These are phyloP conservation scores for Aegypius monachus DNA, from an alignment of 2,113 vertebrate genomes.

Conservation along the genomic window DNA sequence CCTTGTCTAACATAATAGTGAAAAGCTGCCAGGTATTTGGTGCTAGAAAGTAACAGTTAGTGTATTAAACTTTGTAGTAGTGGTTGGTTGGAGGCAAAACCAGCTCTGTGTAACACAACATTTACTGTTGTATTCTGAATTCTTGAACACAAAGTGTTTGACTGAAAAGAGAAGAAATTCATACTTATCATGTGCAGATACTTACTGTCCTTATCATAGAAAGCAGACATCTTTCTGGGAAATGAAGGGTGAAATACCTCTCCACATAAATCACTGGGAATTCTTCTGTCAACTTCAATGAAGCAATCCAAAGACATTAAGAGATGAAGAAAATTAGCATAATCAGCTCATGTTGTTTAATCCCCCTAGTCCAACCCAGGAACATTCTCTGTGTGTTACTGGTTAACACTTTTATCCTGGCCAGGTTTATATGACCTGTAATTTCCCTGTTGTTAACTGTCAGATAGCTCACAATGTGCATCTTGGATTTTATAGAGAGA, in stretches of 20 bases:
- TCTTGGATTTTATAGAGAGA: not conserved
- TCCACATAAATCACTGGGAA: not conserved
- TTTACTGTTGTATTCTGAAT: not conserved
- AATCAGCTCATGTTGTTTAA: constrained; percentile 42
- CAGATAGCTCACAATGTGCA: not conserved
- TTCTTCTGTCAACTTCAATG: not conserved
- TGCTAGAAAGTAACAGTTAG: not conserved
- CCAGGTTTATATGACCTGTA: not conserved
- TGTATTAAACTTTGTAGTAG: not conserved
- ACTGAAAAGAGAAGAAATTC: not conserved
- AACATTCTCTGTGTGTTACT: not conserved
- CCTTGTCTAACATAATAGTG: not conserved
- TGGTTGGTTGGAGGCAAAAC: not conserved
- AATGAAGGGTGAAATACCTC: not conserved
- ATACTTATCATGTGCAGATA: not conserved
- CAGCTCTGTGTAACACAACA: not conserved
- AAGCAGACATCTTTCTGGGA: not conserved
- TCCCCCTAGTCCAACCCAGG: not conserved
- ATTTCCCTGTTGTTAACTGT: not conserved
- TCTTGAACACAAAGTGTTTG: not conserved
- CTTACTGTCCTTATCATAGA: not conserved
- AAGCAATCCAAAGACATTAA: constrained; percentile 8
- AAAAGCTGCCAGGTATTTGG: not conserved
- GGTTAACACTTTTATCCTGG: constrained; percentile 9
- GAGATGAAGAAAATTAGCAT: constrained; percentile 47